Percentiles rank a stretch among this genome's conserved stretches.
Conservation (phyloP, 2,113 vertebrate species). For the Festucalex cinctus region DNA sequence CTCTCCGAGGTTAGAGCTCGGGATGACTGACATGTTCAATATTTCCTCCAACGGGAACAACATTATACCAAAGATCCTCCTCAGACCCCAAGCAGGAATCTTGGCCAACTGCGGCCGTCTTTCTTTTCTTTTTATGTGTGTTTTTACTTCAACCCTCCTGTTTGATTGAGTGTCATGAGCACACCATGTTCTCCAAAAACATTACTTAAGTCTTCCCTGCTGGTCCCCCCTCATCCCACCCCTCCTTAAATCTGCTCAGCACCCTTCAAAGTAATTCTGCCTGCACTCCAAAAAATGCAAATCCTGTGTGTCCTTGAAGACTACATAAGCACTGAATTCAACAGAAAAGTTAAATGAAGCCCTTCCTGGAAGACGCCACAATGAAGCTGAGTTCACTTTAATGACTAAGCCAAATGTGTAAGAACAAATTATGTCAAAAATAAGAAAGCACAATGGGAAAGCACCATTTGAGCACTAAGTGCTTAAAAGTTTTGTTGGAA, state of each 20-base stretch:
- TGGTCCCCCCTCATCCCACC: slow-evolving; percentile 15
- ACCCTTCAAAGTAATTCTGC: slow-evolving; percentile 16
- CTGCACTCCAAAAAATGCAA: slow-evolving; percentile 29
- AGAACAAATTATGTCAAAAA: not conserved
- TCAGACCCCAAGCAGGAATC: slow-evolving; percentile 41
- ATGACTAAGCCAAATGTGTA: not conserved
- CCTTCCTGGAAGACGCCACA: not conserved
- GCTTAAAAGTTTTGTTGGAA: too few relatives aligned
- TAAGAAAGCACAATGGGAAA: not conserved
- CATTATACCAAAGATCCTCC: slow-evolving; percentile 44
- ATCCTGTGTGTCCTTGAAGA: slow-evolving; percentile 3
- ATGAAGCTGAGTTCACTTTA: not conserved
- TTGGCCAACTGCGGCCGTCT: slow-evolving; percentile 30
- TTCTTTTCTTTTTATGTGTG: not conserved
- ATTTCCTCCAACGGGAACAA: slow-evolving; percentile 59
- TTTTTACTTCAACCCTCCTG: not conserved
- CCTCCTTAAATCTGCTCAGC: slow-evolving; percentile 23
- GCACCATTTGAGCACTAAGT: not conserved
- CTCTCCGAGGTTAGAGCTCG: slow-evolving; percentile 45
- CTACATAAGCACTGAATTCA: slow-evolving; percentile 9
- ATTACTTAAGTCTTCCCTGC: slow-evolving; percentile 51
- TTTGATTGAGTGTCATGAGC: slow-evolving; percentile 39
- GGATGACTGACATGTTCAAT: slow-evolving; percentile 55
- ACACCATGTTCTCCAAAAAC: slow-evolving; percentile 67
- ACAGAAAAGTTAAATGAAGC: slow-evolving; percentile 12